Evolutionary conservation across 2,113 vertebrate genomes (phyloP), one percentile per base, ranked within the genome.

Genomic region (Copsychus sechellarum): DNA sequence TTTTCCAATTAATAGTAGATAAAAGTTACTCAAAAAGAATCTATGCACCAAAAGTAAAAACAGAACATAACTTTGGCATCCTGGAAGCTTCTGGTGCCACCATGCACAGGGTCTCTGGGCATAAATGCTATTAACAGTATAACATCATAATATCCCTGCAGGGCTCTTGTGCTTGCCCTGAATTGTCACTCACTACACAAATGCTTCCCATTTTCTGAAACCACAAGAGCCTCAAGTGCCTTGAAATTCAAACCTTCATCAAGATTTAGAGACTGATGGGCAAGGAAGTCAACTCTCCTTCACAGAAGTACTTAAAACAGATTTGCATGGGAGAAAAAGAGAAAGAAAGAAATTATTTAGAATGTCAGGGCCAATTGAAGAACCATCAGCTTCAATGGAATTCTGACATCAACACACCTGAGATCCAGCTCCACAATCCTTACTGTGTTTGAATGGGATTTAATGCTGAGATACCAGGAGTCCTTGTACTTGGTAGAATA

Each of bases 321-420:
- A 12, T 36, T 22, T 24, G 9, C 14, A 7, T 11, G 13, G 7
- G 19, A 5, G 7, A 0, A 12, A n/a, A 51, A 34, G 4, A 22
- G 14, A 34, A 33, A 69, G 3, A n/a, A 50, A 86, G 13, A 23
- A 20, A 56, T 7, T 45, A 14, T 29, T 73, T 16, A 33, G 7
- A 67, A 51, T 25, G 25, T 34, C 60, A 73, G 3, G 36, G n/a
- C 11, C 34, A 72, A 34, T 4, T n/a, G 31, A 47, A 47, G 16
- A 45, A 14, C 26, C 17, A 61, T 13, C 11, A 51, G 11, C 7
- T 48, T 86, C 51, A 60, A 38, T 8, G 11, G 47, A 66, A 81
- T 28, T 43, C 34, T 77, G 51, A 54, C 9, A 3, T 29, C n/a
- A 47, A 36, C 14, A 65, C n/a, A 33, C 5, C 28, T 24, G 24